Base-by-base conservation (phyloP, 2,797 vertebrate species). In the Melanotaenia pygmaea region DNA sequence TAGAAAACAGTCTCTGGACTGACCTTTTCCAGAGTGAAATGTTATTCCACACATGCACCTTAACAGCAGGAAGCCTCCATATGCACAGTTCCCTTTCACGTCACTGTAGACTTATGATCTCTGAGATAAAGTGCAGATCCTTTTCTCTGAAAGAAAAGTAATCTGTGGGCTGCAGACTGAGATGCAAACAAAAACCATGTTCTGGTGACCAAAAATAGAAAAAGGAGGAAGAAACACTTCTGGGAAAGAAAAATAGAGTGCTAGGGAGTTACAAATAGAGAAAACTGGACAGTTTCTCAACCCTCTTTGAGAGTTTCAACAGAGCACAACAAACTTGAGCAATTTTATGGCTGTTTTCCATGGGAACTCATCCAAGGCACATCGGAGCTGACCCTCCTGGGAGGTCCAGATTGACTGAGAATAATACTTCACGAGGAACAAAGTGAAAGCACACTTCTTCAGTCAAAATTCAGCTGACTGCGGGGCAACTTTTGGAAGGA, bases 341-440 rank as follows among this genome's bases (percentile, higher is more conserved):
- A 94, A 91, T 82, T 85, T 84, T 70, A 60, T 93, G 92, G 93
- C 89, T 64, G 70, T 70, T 67, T 76, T 94, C 88, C 91, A 91
- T 88, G 88, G 92, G 93, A 93, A 83, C 74, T 81, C 70, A 61
- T 92, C 91, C 93, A 91, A 86, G 35, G 80, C 86, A 74, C 76
- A 67, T 74, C 38, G 72, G 79, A 80, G 79, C 74, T 83, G 88
- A 81, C 77, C 89, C 86, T 92, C 84, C 75, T 70, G 92, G 92
- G 92, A 92, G 89, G 91, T 93, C 87, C 89, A 76, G 74, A 86
- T 88, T 87, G 79, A 87, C 82, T 76, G 71, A 88, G 71, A 89
- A 78, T 76, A 87, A 90, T 76, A 87, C 74, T 87, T 77, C 56
- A 86, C 38, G 62, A 84, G 65, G 74, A 88, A 81, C 77, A 81